Evolutionary conservation across 2,113 vertebrate species (phyloP).

Genomic region (Zosterops japonicus): DNA sequence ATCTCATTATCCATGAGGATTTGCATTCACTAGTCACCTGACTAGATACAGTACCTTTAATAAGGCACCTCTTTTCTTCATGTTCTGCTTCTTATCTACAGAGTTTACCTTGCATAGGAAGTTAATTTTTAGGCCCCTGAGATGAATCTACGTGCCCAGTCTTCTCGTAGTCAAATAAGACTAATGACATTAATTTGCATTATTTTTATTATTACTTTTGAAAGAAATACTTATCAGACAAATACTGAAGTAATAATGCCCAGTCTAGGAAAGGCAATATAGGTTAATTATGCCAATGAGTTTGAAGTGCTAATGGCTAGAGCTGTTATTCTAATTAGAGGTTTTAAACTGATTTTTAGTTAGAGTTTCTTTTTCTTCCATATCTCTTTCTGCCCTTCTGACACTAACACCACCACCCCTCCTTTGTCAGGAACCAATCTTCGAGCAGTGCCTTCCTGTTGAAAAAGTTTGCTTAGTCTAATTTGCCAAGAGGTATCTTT

Average conservation of each 20-base stretch:
- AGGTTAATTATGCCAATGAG: background rate
- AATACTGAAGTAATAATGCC: background rate
- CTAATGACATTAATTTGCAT: background rate
- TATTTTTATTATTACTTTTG: background rate
- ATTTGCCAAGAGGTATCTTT: background rate
- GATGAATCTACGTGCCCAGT: background rate
- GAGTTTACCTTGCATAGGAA: background rate
- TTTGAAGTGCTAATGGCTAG: background rate
- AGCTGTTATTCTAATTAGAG: background rate
- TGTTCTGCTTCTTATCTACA: background rate
- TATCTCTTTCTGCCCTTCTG: background rate
- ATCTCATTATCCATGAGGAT: background rate
- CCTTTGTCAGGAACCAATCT: background rate
- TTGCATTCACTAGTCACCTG: background rate
- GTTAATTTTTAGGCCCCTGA: background rate
- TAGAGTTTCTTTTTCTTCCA: background rate
- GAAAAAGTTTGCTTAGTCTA: background rate
- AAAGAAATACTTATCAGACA: background rate
- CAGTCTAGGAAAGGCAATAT: background rate
- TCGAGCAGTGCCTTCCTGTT: background rate
- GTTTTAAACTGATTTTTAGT: background rate
- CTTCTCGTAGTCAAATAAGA: background rate
- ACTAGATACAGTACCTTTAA: background rate
- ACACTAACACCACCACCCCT: rapidly evolving
- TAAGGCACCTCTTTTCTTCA: background rate